Conservation (phyloP, 2,888 invertebrate species). For the Rhagium mordax region DNA sequence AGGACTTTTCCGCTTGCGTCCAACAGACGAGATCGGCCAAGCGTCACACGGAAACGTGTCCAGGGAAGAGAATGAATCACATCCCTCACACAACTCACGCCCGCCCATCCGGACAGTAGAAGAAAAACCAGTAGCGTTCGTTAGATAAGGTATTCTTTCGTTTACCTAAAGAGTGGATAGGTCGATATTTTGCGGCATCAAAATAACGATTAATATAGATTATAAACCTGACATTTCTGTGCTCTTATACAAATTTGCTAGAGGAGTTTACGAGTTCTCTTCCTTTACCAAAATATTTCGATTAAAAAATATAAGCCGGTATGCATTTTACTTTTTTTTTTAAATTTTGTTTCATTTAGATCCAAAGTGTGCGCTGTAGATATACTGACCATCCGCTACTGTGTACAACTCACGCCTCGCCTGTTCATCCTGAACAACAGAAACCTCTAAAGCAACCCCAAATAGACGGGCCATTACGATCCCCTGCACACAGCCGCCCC, state of each 20-base stretch:
- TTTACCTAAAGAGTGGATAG: constrained; percentile 46
- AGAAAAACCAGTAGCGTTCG: constrained; percentile 45
- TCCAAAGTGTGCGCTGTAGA: background rate
- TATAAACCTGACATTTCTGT: too few relatives aligned
- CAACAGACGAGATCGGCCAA: constrained; percentile 32
- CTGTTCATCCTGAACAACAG: constrained; percentile 19
- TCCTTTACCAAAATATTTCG: too few relatives aligned
- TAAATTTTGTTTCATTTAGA: too few relatives aligned
- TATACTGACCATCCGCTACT: background rate
- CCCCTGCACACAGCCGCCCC: constrained; percentile 45
- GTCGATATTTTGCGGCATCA: background rate
- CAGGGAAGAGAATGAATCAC: constrained; percentile 58
- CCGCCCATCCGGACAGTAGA: constrained; percentile 52
- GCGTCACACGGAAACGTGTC: constrained; percentile 48
- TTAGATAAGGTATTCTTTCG: background rate
- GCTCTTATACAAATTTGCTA: too few relatives aligned
- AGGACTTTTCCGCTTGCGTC: constrained; percentile 24
- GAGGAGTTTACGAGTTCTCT: too few relatives aligned
- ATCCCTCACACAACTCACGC: constrained; percentile 44
- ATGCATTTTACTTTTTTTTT: too few relatives aligned
- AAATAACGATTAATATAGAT: background rate
- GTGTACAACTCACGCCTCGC: background rate
- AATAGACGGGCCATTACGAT: constrained; percentile 44
- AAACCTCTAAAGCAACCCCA: constrained; percentile 18
- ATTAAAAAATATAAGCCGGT: too few relatives aligned